Evolutionary conservation across 2,113 vertebrate species (phyloP), one percentile per base, ranked within the genome.

Genomic region (Xiphorhynchus elegans): DNA sequence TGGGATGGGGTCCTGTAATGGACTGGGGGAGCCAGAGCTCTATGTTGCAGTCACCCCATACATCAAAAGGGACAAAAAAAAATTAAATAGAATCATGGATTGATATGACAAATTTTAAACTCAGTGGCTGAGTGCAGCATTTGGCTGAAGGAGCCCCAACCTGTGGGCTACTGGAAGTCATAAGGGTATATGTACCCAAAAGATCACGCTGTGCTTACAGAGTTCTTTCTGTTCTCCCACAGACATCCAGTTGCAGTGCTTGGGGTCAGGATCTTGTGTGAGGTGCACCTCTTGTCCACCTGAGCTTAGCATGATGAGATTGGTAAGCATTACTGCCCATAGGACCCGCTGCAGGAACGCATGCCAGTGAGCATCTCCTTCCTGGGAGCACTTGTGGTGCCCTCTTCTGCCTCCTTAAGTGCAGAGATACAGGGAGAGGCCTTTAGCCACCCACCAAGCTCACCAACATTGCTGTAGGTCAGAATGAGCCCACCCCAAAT

Each of bases 111-210:
- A 52, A 72, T 89, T 81, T 91, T 79, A 82, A 91, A 85, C 14
- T 5, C 64, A 66, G 42, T 1, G 4, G n/a, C 29, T 29, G 23
- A 84, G 25, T 86, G 37, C 53, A 83, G 68, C 40, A 29, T 39
- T 44, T 88, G 72, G 37, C 49, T 81, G 69, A 55, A 59, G 81
- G 29, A 89, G 42, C 7, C 17, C 46, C 20, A 52, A 50, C 13
- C 39, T 2, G 1, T 0, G 0, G 68, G 17, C 49, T 95, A 47
- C 66, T 68, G 52, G 47, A 55, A 73, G 52, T 13, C 2, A 0
- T 20, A 37, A 79, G 37, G 35, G 26, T 64, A 19, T 17, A 52
- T 64, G 17, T 17, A 52, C 26, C 26, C 14, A 26, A 52, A 79
- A 28, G 28, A 25, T 58, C 4, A 1, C 52, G 44, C 35, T 40